Evolutionary conservation across 2,113 vertebrate genomes (phyloP), one percentile per base, ranked within the genome.

Genomic region (Puntigrus tetrazona): DNA sequence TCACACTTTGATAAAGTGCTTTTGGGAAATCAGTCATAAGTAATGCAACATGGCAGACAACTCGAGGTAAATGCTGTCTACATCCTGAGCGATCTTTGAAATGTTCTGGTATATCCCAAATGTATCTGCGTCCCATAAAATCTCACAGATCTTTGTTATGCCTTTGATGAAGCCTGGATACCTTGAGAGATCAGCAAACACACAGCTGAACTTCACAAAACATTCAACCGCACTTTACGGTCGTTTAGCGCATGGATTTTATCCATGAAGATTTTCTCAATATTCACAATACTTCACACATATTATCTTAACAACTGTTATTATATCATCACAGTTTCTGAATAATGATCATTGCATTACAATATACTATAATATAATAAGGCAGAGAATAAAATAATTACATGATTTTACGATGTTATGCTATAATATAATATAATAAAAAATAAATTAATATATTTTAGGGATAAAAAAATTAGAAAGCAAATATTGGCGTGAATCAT

Each of bases 11-110:
- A 36, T 6, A 25, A 72, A 72, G 22, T 22, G 2, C 36, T 41
- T 20, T 36, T 72, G 36, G 69, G 20, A 72, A 72, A 72, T 72
- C 34, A 72, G 34, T 72, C 34, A 41, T 41, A 25, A 72, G 36
- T 72, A 72, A 72, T 43, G 36, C 22, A 43, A 72, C 69, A 72
- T 25, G 69, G 43, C 69, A 72, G 36, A 43, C 22, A 43, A 72
- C 69, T 72, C 7, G 22, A 43, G 8, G 31, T 72, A 43, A 43
- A 72, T 25, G 38, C 11, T 41, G 38, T 14, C 69, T 72, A 43
- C 69, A 72, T 13, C 5, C 22, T 5, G 22, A 43, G 38, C 36
- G 25, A 72, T 43, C 69, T 72, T 72, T 43, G 69, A 72, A 25
- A n/a, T 14, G 25, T 25, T 43, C 36, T 14, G 38, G 10, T n/a